phyloP scores from a whole-genome alignment of 2,113 vertebrate genomes.

The Paramormyrops kingsleyae region DNA sequence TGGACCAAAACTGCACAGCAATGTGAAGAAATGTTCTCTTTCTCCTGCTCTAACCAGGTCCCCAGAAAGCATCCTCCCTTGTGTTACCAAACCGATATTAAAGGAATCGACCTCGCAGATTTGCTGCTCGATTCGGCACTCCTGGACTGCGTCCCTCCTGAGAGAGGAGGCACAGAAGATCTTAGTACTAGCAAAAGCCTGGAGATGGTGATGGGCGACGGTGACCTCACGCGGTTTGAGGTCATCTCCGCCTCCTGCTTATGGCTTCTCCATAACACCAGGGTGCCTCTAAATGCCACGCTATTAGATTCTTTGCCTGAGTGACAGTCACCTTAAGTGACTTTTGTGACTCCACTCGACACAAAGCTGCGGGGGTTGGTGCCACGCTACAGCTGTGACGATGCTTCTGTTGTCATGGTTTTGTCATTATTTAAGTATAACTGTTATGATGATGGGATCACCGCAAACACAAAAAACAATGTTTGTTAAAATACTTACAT shows the following conservation, averaged over 20 bases:
- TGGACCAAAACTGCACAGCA: background rate
- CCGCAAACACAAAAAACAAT: background rate
- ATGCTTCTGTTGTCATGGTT: background rate
- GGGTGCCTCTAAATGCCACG: background rate
- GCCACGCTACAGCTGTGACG: background rate
- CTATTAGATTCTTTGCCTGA: background rate
- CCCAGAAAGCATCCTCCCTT: background rate
- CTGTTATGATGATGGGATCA: background rate
- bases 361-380: background rate
- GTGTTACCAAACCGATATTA: background rate
- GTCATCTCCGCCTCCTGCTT: background rate
- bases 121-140: background rate
- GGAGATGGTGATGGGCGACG: background rate
- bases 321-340: background rate
- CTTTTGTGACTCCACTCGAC: background rate
- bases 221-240: background rate
- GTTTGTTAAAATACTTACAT: background rate
- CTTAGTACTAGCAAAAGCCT: background rate
- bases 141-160: background rate
- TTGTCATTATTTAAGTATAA: background rate
- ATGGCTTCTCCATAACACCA: background rate
- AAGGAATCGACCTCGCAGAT: background rate
- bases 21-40: background rate
- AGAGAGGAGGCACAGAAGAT: background rate
- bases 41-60: background rate